These are phyloP conservation scores for Araneus ventricosus DNA, from an alignment of 1,140 invertebrate genomes.

Conservation along the genomic window DNA sequence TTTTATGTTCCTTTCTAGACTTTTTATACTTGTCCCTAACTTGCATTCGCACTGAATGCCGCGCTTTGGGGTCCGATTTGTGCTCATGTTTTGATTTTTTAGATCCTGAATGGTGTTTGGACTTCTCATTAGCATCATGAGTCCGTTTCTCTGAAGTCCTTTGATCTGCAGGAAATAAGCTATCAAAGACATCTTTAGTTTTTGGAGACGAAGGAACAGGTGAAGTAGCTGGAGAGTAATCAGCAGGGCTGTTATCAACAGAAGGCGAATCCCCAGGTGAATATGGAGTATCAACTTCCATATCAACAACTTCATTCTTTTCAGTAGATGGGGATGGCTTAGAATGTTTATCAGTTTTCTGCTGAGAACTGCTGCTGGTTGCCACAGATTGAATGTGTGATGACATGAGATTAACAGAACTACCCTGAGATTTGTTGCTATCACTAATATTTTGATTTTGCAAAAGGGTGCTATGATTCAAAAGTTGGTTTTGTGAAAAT, in stretches of 20 bases:
- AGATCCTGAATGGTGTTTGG: slow-evolving; percentile 25
- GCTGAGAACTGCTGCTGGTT: not conserved
- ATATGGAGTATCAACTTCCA: slow-evolving; percentile 83
- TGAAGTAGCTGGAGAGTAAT: slow-evolving; percentile 64
- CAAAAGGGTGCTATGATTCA: slow-evolving; percentile 6
- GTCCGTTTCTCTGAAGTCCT: slow-evolving; percentile 64
- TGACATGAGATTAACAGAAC: not conserved
- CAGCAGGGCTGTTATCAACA: slow-evolving; percentile 51
- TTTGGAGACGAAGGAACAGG: slow-evolving; percentile 71
- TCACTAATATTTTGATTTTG: slow-evolving; percentile 61
- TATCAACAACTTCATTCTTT: slow-evolving; percentile 82
- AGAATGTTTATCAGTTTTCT: slow-evolving; percentile 56
- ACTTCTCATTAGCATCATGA: slow-evolving; percentile 56
- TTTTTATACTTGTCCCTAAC: slow-evolving; percentile 67
- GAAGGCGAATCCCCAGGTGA: slow-evolving; percentile 77
- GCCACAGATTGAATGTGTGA: slow-evolving; percentile 11
- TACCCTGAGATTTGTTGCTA: slow-evolving; percentile 61
- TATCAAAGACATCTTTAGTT: slow-evolving; percentile 73
- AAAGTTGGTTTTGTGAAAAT: slow-evolving; percentile 58
- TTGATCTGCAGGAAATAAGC: slow-evolving; percentile 50
- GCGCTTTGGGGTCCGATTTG: slow-evolving; percentile 48
- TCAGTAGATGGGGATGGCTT: slow-evolving; percentile 76
- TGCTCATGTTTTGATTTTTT: slow-evolving; percentile 69
- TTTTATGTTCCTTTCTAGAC: slow-evolving; percentile 61
- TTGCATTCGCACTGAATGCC: slow-evolving; percentile 62